Conservation (phyloP, 2,113 vertebrate species). For the Cinclus cinclus region DNA sequence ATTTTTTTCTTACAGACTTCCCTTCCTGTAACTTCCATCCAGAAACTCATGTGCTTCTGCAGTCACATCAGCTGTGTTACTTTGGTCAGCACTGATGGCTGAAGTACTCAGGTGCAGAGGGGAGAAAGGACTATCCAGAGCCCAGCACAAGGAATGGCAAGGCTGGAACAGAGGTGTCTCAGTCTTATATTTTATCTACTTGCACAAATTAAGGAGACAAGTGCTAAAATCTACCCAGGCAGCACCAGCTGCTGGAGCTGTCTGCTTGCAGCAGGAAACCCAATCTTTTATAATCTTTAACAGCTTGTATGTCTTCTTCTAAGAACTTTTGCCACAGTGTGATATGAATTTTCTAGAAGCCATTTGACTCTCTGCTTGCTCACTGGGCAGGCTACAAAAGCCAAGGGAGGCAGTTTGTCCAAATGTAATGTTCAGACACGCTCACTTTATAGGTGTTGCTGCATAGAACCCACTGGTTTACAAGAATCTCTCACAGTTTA, state of each 20-base stretch:
- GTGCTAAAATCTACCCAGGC: not conserved
- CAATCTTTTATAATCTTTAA: not conserved
- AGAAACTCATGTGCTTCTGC: not conserved
- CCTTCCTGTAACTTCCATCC: not conserved
- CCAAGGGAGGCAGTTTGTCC: not conserved
- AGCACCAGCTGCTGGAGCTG: not conserved
- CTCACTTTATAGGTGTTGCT: not conserved
- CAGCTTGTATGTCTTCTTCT: not conserved
- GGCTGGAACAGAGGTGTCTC: not conserved
- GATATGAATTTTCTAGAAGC: not conserved
- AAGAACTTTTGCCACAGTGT: not conserved
- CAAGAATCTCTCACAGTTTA: not conserved
- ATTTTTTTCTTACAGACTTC: not conserved
- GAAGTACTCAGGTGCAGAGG: not conserved
- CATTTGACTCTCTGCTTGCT: not conserved
- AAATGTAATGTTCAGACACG: not conserved
- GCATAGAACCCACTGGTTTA: not conserved
- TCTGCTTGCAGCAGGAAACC: not conserved
- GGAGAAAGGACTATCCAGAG: not conserved
- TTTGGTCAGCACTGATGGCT: not conserved
- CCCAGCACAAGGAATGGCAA: not conserved
- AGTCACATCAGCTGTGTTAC: accelerated
- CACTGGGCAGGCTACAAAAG: not conserved
- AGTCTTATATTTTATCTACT: not conserved
- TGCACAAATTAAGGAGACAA: not conserved